These are phyloP conservation scores for Rhodeus uyekii DNA, from an alignment of 2,797 vertebrate genomes.

Conservation along the genomic window DNA sequence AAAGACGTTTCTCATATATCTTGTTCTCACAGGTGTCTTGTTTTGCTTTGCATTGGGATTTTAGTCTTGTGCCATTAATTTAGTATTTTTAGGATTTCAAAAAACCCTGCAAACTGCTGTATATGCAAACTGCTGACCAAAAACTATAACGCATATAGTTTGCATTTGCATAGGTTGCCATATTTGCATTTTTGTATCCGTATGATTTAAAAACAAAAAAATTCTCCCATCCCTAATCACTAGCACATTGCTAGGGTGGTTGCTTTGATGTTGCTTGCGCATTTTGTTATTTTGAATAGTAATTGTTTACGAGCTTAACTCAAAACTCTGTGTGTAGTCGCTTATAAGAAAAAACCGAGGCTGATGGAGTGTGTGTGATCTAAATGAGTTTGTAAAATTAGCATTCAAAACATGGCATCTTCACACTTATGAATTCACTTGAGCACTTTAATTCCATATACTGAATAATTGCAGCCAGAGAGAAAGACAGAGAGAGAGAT, in stretches of 20 bases:
- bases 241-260: not conserved
- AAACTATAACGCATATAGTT: not conserved
- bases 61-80: too few relatives aligned
- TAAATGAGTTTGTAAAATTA: constrained; percentile 34
- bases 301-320: not conserved
- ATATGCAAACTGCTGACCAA: not conserved
- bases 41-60: too few relatives aligned
- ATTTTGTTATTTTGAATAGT: not conserved
- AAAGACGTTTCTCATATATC: too few relatives aligned
- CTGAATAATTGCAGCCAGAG: constrained; percentile 11
- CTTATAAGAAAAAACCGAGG: not conserved
- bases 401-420: constrained; percentile 25
- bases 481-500: too few relatives aligned
- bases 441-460: constrained; percentile 29
- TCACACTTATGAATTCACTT: constrained; percentile 30
- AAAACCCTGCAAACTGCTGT: not conserved
- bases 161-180: too few relatives aligned
- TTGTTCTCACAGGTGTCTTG: too few relatives aligned
- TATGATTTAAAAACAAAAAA: too few relatives aligned
- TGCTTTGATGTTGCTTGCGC: not conserved
- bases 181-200: too few relatives aligned
- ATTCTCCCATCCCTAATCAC: too few relatives aligned
- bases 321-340: not conserved
- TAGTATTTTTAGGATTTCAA: not conserved
- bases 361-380: not conserved